These are phyloP conservation scores for Lipophrys pholis DNA, from an alignment of 2,113 vertebrate genomes.

Conservation along the genomic window DNA sequence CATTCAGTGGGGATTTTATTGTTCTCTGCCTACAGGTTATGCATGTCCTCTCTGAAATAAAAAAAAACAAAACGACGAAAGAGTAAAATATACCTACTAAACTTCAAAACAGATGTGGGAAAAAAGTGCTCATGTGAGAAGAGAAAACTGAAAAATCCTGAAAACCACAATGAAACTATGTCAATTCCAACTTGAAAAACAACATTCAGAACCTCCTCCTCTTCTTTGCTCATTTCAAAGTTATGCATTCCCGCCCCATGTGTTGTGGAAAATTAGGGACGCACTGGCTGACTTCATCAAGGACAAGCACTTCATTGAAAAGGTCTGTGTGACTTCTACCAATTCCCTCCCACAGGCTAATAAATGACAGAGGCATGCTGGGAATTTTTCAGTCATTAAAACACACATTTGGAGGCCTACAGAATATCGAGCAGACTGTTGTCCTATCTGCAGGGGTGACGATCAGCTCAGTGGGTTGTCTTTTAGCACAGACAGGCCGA, in stretches of 20 bases:
- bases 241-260: background rate
- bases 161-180: background rate
- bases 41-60: too few relatives aligned
- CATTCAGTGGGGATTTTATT: too few relatives aligned
- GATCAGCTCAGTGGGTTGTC: constrained; percentile 32
- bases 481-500: constrained; percentile 24
- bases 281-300: constrained; percentile 18
- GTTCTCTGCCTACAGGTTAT: too few relatives aligned
- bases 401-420: background rate
- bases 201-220: background rate
- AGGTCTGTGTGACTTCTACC: constrained; percentile 4
- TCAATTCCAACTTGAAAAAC: background rate
- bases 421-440: constrained; percentile 1
- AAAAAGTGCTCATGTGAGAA: background rate
- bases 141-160: background rate
- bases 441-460: constrained; percentile 26
- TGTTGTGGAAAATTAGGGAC: background rate
- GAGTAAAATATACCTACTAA: too few relatives aligned
- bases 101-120: background rate
- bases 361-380: constrained; percentile 14
- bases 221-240: background rate
- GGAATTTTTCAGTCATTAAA: constrained; percentile 31
- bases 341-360: constrained; percentile 8
- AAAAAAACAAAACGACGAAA: too few relatives aligned
- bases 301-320: constrained; percentile 30